Percentiles rank a stretch among this genome's conserved stretches.
Evolutionary conservation across 1,140 invertebrate genomes (phyloP).

Genomic region (Acromyrmex charruanus): DNA sequence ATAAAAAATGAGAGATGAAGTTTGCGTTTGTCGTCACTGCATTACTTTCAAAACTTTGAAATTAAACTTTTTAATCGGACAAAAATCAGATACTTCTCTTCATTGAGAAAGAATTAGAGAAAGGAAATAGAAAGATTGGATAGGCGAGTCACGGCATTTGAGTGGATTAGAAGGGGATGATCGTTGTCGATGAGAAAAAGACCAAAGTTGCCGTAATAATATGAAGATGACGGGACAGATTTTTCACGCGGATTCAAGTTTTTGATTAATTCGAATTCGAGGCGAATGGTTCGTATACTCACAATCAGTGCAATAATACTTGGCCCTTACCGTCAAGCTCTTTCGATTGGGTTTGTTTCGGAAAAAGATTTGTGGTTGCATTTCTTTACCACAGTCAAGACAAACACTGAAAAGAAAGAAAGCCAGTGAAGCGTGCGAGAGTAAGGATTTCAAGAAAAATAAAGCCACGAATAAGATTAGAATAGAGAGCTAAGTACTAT

Average conservation of each 20-base stretch:
- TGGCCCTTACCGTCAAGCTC: constrained; percentile 7
- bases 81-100: constrained; percentile 57
- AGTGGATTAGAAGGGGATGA: constrained; percentile 36
- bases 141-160: constrained; percentile 44
- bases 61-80: constrained; percentile 62
- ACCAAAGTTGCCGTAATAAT: constrained; percentile 53
- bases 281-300: constrained; percentile 27
- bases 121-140: constrained; percentile 29
- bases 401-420: not conserved
- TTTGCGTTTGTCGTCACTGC: constrained; percentile 35
- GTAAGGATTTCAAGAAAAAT: not conserved
- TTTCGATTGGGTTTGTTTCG: not conserved
- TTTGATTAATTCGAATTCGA: constrained; percentile 50
- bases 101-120: constrained; percentile 25
- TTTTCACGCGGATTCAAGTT: constrained; percentile 48
- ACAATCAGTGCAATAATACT: not conserved
- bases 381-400: not conserved
- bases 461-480: not conserved
- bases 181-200: constrained; percentile 59
- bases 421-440: constrained; percentile 7
- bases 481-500: not conserved
- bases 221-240: constrained; percentile 70
- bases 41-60: constrained; percentile 47
- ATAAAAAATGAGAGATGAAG: constrained; percentile 38
- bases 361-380: not conserved